A percentile compares a stretch with the other conserved stretches of the same genome.
These are phyloP conservation scores for Euglossa dilemma DNA, from an alignment of 1,140 invertebrate species.

Conservation along the genomic window DNA sequence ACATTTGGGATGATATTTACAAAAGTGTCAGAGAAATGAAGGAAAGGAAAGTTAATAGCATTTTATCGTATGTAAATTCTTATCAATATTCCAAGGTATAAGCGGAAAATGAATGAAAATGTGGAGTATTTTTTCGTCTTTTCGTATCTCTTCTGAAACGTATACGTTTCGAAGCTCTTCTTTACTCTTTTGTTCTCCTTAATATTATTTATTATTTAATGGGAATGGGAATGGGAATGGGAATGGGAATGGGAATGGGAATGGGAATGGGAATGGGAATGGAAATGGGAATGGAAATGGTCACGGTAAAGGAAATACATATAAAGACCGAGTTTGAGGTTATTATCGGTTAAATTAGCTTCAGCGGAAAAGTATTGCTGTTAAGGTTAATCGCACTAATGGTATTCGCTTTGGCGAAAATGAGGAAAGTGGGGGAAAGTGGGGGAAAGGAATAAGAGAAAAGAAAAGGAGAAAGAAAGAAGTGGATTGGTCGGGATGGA, in stretches of 20 bases:
- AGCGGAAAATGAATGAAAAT: background rate
- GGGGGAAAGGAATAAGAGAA: background rate
- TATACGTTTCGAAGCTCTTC: too few species aligned
- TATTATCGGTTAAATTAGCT: background rate
- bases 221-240: too few species aligned
- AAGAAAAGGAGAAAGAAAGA: too few species aligned
- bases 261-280: too few species aligned
- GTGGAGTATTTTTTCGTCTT: background rate
- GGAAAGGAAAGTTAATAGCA: background rate
- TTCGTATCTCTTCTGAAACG: background rate
- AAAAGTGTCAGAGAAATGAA: conserved; percentile 5
- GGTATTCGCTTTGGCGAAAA: background rate
- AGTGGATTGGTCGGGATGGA: background rate
- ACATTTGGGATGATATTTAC: conserved; percentile 17
- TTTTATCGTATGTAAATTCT: conserved; percentile 22
- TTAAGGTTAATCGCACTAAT: background rate
- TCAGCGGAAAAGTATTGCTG: background rate
- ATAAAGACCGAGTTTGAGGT: background rate
- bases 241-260: too few species aligned
- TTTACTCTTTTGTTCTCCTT: too few species aligned
- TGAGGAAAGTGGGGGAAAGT: too few species aligned
- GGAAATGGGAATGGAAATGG: too few species aligned
- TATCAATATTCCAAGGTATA: background rate
- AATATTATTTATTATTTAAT: too few species aligned
- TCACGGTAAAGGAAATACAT: background rate